phyloP scores from a whole-genome alignment of 2,888 invertebrate species.

The Dryadula phaetusa region DNA sequence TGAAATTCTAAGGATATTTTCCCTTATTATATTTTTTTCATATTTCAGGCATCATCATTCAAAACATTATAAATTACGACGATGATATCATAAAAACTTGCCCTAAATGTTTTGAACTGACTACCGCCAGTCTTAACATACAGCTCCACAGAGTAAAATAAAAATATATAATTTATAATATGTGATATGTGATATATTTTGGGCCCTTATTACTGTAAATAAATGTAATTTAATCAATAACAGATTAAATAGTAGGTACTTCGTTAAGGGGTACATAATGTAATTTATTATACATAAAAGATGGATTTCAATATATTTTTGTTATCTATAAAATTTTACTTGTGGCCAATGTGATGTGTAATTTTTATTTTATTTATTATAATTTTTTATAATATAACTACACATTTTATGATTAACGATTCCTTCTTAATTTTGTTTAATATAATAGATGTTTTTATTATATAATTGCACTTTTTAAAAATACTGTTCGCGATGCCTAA shows the following conservation, averaged over 20 bases:
- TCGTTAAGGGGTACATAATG: no score
- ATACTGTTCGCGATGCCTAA: no score
- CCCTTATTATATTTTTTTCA: no score
- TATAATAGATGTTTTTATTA: no score
- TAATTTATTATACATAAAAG: not conserved
- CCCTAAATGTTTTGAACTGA: no score
- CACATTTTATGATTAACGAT: no score
- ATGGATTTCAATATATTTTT: not conserved
- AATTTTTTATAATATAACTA: no score
- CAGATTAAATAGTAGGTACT: not conserved
- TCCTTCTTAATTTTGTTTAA: not conserved
- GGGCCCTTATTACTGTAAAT: constrained; percentile 2
- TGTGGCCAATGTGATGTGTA: not conserved
- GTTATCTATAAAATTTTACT: not conserved
- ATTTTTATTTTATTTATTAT: not conserved
- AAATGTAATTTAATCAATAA: not conserved
- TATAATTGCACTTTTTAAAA: no score
- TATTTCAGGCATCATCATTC: no score
- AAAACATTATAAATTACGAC: no score
- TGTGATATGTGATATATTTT: constrained; percentile 16
- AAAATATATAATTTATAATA: not conserved
- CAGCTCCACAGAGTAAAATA: not conserved
- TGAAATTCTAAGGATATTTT: no score
- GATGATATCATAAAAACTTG: no score
- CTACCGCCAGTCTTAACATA: not conserved